Percentiles rank a stretch among this genome's conserved stretches.
Evolutionary conservation across 1,140 invertebrate genomes (phyloP).

Genomic region (Nephila pilipes): DNA sequence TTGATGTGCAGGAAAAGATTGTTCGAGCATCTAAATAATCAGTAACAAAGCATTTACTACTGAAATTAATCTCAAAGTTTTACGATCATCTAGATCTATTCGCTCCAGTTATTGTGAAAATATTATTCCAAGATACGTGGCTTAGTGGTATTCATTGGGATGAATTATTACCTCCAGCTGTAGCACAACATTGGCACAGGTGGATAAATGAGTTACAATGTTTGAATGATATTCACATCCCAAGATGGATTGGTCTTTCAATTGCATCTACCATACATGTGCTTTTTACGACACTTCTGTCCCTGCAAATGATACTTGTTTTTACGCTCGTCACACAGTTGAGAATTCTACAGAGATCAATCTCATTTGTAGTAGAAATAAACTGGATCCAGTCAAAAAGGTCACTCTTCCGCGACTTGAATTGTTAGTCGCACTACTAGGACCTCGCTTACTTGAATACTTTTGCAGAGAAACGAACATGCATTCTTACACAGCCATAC

Average conservation of each 20-base stretch:
- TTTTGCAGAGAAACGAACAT: slow-evolving; percentile 32
- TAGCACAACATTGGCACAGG: no score
- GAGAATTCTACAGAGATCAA: neutral
- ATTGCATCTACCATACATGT: neutral
- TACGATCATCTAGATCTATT: no score
- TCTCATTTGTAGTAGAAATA: neutral
- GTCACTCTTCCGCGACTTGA: neutral
- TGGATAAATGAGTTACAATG: no score
- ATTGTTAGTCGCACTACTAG: slow-evolving; percentile 28
- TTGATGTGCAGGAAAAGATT: no score
- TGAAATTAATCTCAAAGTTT: no score
- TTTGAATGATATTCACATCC: no score
- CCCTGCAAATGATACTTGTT: neutral
- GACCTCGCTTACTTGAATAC: slow-evolving; percentile 25
- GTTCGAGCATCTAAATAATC: no score
- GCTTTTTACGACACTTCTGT: neutral
- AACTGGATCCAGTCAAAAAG: neutral
- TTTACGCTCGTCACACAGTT: neutral
- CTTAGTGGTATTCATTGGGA: neutral
- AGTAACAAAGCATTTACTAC: no score
- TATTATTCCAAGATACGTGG: neutral
- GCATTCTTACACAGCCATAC: neutral
- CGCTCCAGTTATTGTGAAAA: neutral
- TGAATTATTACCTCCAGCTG: neutral
- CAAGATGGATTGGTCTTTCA: neutral